A percentile compares a stretch with the other conserved stretches of the same genome.
phyloP scores from a whole-genome alignment of 2,113 vertebrate genomes.

The Takifugu bimaculatus region DNA sequence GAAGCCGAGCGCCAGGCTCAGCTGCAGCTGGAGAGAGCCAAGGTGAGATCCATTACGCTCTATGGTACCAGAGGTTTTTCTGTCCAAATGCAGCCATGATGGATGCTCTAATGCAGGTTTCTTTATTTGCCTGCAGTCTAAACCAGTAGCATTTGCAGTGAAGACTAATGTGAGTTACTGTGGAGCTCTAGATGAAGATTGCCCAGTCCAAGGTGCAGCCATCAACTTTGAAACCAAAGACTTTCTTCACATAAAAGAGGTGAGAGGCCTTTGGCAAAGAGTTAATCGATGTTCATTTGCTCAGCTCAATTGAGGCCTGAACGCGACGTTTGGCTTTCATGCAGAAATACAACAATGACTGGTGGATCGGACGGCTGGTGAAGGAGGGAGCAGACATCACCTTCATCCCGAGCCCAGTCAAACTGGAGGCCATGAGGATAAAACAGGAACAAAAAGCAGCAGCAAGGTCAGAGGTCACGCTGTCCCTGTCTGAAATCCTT shows the following conservation, averaged over 20 bases:
- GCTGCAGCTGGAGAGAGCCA: slow-evolving; percentile 95
- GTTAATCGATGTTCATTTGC: neutral
- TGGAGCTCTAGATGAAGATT: slow-evolving; percentile 83
- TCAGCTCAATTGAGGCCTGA: neutral
- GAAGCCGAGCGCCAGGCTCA: slow-evolving; percentile 95
- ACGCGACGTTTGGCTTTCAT: slow-evolving; percentile 3
- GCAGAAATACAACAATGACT: slow-evolving; percentile 96
- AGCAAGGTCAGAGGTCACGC: slow-evolving; percentile 66
- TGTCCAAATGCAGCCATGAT: neutral
- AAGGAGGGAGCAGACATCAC: slow-evolving; percentile 95
- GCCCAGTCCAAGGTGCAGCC: slow-evolving; percentile 90
- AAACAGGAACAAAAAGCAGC: slow-evolving; percentile 86
- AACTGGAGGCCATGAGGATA: slow-evolving; percentile 89
- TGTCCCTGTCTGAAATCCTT: slow-evolving; percentile 22
- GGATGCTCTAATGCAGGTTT: neutral
- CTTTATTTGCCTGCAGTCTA: slow-evolving; percentile 74
- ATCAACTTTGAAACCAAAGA: slow-evolving; percentile 97
- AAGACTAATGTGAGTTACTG: slow-evolving; percentile 94
- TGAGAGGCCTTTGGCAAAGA: slow-evolving; percentile 39
- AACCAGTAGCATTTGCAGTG: slow-evolving; percentile 94
- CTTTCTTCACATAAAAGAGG: slow-evolving; percentile 98
- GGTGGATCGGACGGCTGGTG: slow-evolving; percentile 96
- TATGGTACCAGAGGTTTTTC: neutral
- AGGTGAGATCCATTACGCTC: slow-evolving; percentile 63
- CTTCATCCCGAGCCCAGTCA: slow-evolving; percentile 94